Evolutionary conservation across 2,888 invertebrate genomes (phyloP).

Genomic region (Pristionchus japonicus): DNA sequence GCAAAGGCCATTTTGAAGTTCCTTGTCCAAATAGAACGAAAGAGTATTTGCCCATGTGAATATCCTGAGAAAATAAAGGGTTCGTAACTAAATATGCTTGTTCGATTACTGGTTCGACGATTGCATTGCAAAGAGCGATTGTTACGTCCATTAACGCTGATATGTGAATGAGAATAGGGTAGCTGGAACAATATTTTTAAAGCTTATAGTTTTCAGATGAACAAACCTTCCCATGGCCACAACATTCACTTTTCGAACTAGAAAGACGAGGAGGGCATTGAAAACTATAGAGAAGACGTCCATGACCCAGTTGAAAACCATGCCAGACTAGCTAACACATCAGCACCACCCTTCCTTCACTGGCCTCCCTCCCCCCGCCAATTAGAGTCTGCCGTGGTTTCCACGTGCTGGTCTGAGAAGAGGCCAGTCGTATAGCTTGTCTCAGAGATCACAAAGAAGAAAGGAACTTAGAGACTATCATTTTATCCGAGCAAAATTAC

Average conservation of each 20-base stretch:
- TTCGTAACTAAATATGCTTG: neutral
- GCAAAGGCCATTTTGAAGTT: neutral
- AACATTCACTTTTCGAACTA: neutral
- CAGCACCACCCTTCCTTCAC: neutral
- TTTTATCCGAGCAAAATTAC: neutral
- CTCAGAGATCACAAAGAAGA: no score
- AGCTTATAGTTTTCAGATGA: neutral
- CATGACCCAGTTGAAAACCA: neutral
- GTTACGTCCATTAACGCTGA: neutral
- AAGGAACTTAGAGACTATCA: no score
- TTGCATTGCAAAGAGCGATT: neutral
- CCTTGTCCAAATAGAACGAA: conserved; percentile 12
- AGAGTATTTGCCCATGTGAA: neutral
- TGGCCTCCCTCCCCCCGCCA: neutral
- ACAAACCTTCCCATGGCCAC: conserved; percentile 12
- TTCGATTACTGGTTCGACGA: neutral
- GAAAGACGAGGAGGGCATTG: neutral
- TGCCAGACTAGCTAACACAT: neutral
- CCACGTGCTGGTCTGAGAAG: neutral
- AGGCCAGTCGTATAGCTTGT: no score
- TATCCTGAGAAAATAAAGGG: neutral
- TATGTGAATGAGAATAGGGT: neutral
- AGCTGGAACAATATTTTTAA: no score
- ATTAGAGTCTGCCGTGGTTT: neutral
- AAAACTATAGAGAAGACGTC: neutral